Evolutionary conservation across 2,888 invertebrate species (phyloP).

Genomic region (Proisotoma minuta): DNA sequence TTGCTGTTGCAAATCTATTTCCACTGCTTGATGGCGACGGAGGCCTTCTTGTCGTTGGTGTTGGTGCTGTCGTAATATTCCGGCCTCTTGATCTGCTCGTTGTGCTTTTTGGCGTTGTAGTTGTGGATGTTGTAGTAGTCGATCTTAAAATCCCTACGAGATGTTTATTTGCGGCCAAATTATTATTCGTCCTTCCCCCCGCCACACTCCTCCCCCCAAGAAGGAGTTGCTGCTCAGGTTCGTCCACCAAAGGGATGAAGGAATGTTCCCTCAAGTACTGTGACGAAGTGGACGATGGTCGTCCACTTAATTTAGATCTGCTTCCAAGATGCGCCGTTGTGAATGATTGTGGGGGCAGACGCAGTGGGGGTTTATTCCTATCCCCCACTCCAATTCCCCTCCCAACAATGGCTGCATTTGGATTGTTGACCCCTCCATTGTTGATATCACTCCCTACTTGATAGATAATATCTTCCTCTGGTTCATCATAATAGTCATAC

Average conservation of each 20-base stretch:
- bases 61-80: conserved; percentile 23
- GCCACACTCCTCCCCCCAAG: conserved; percentile 3
- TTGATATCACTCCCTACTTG: conserved; percentile 38
- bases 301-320: neutral
- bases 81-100: conserved; percentile 15
- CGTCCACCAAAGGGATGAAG: neutral
- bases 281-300: neutral
- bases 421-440: neutral
- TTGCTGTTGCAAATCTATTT: conserved; percentile 21
- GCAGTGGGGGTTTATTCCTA: neutral
- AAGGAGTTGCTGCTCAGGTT: neutral
- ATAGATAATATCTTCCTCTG: conserved; percentile 36
- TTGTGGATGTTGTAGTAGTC: neutral
- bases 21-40: conserved; percentile 21
- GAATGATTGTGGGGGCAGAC: neutral
- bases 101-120: neutral
- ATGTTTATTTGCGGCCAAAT: conserved; percentile 22
- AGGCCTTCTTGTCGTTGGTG: neutral
- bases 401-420: neutral
- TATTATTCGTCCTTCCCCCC: conserved; percentile 12
- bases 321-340: neutral
- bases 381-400: neutral
- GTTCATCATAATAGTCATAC: conserved; percentile 45
- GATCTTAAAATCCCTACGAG: neutral
- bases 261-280: neutral